A percentile compares a stretch with the other conserved stretches of the same genome.
Conservation (phyloP, 2,888 invertebrate genomes). For the Cryptocephalus moraei region DNA sequence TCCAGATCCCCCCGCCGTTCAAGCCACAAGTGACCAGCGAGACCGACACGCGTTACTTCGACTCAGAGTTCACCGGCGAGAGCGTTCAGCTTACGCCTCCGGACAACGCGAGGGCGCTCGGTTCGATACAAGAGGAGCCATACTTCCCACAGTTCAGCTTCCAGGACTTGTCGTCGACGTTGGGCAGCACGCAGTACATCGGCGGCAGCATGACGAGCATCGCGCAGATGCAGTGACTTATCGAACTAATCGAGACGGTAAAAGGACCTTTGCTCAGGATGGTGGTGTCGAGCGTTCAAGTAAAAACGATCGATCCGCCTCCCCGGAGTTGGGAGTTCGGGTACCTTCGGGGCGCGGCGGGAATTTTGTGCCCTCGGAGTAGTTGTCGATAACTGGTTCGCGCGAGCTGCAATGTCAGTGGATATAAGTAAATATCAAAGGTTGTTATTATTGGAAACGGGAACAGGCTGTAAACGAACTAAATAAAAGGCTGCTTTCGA, state of each 20-base stretch:
- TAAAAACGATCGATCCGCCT: too few relatives aligned
- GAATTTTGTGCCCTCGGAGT: too few relatives aligned
- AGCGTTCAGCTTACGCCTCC: conserved; percentile 94
- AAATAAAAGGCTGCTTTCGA: too few relatives aligned
- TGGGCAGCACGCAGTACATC: conserved; percentile 52
- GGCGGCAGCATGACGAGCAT: conserved; percentile 51
- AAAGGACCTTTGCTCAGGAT: neutral
- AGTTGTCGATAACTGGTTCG: too few relatives aligned
- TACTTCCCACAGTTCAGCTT: conserved; percentile 77
- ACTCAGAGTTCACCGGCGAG: conserved; percentile 96
- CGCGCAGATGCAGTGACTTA: conserved; percentile 36
- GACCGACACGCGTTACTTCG: conserved; percentile 96
- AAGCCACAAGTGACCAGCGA: conserved; percentile 90
- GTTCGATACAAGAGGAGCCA: conserved; percentile 61
- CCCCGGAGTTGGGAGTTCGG: too few relatives aligned
- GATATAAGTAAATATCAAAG: too few relatives aligned
- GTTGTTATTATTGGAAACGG: too few relatives aligned
- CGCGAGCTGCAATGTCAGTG: too few relatives aligned
- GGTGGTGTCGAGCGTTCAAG: neutral
- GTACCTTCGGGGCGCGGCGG: too few relatives aligned
- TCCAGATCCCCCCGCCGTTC: conserved; percentile 82
- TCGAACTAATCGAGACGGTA: conserved; percentile 3
- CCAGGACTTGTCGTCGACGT: conserved; percentile 57
- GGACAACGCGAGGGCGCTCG: conserved; percentile 51
- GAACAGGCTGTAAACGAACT: too few relatives aligned